Percentiles rank a stretch among this genome's conserved stretches.
Evolutionary conservation across 2,113 vertebrate genomes (phyloP).

Genomic region (Nanger granti): DNA sequence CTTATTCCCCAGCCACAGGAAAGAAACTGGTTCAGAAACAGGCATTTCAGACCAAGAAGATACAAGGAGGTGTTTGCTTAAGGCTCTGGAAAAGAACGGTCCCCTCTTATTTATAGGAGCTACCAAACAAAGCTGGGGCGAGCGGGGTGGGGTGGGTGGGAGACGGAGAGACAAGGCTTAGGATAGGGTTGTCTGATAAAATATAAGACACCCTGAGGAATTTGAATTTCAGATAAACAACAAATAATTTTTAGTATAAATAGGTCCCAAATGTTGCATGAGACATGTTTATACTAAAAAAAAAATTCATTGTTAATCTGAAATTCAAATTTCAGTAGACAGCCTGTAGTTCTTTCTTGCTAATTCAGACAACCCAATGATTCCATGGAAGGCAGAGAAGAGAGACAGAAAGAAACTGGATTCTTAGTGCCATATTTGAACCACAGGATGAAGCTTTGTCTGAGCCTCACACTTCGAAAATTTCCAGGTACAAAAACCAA

Average conservation of each 20-base stretch:
- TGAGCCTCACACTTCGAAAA: not conserved
- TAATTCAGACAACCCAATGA: not conserved
- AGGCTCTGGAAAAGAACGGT: not conserved
- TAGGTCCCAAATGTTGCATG: not conserved
- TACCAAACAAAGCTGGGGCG: not conserved
- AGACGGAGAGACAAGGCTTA: not conserved
- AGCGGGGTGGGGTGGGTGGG: not conserved
- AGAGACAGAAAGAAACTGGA: not conserved
- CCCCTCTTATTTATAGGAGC: not conserved
- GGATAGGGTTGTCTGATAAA: not conserved
- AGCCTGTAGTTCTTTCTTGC: not conserved
- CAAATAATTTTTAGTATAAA: not conserved
- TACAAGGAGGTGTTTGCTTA: not conserved
- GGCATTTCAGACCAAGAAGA: not conserved
- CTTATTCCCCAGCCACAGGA: not conserved
- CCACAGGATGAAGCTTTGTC: slow-evolving; percentile 26
- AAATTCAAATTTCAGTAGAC: slow-evolving; percentile 41
- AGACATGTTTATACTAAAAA: slow-evolving; percentile 8
- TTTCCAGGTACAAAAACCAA: not conserved
- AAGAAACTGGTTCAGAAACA: not conserved
- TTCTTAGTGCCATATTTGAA: not conserved
- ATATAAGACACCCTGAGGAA: not conserved
- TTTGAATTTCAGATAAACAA: not conserved
- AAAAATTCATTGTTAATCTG: not conserved
- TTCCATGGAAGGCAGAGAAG: not conserved